These are phyloP conservation scores for Pseudomugil tenellus DNA, from an alignment of 2,797 vertebrate species.

Conservation along the genomic window DNA sequence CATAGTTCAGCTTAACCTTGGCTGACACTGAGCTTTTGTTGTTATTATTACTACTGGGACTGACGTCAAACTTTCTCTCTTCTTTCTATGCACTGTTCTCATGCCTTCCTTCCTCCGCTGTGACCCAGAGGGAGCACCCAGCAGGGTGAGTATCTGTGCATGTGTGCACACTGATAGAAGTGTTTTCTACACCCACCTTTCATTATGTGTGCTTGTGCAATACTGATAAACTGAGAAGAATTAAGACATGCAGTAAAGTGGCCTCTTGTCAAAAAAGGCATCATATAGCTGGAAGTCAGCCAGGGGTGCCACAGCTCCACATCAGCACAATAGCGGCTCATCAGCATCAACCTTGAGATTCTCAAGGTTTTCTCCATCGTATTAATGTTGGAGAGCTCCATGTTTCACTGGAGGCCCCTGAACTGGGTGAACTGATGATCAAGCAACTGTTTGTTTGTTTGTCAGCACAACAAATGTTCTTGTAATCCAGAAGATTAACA, in stretches of 20 bases:
- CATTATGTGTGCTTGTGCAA: slow-evolving; percentile 24
- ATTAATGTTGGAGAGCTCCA: slow-evolving; percentile 35
- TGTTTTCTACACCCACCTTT: slow-evolving; percentile 20
- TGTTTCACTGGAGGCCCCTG: slow-evolving; percentile 27
- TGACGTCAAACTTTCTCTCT: slow-evolving; percentile 77
- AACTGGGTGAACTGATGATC: slow-evolving; percentile 51
- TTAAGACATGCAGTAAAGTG: slow-evolving; percentile 54
- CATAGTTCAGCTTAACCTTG: slow-evolving; percentile 74
- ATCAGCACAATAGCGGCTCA: slow-evolving; percentile 49
- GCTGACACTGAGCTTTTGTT: slow-evolving; percentile 71
- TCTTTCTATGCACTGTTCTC: slow-evolving; percentile 35
- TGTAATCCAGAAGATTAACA: slow-evolving; percentile 50
- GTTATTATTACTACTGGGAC: slow-evolving; percentile 79
- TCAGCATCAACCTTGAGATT: slow-evolving; percentile 60
- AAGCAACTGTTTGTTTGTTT: slow-evolving; percentile 62
- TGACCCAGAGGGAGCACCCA: slow-evolving; percentile 81
- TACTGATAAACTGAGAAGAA: slow-evolving; percentile 66
- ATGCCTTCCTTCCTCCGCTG: slow-evolving; percentile 34
- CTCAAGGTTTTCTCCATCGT: slow-evolving; percentile 57
- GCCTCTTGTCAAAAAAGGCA: slow-evolving; percentile 49
- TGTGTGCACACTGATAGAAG: slow-evolving; percentile 34
- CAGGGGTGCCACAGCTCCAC: slow-evolving; percentile 48
- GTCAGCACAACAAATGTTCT: slow-evolving; percentile 43
- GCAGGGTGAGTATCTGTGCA: slow-evolving; percentile 79
- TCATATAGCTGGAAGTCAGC: slow-evolving; percentile 52